Evolutionary conservation across 1,140 invertebrate species (phyloP).

Genomic region (Muscidifurax raptorellus): DNA sequence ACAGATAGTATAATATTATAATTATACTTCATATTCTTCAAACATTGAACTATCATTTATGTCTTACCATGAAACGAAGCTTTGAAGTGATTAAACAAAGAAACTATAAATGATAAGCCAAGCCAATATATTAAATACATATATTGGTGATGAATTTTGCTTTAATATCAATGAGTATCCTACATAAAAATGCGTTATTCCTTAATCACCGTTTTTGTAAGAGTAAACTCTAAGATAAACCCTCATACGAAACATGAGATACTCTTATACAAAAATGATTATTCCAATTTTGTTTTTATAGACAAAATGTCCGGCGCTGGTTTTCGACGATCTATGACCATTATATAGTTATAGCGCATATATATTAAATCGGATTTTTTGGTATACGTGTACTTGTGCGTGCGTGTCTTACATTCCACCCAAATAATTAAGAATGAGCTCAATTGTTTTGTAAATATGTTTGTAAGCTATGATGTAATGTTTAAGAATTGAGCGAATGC

Average conservation of each 20-base stretch:
- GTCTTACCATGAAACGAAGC: too few relatives aligned
- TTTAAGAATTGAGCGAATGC: slow-evolving; percentile 18
- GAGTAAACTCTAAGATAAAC: background rate
- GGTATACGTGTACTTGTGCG: slow-evolving; percentile 49
- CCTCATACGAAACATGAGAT: background rate
- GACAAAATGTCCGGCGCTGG: background rate
- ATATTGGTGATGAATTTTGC: background rate
- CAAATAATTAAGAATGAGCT: slow-evolving; percentile 41
- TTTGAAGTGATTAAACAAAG: too few relatives aligned
- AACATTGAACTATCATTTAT: too few relatives aligned
- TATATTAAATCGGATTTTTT: slow-evolving; percentile 2
- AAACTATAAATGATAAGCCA: background rate
- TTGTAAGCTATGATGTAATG: slow-evolving; percentile 36
- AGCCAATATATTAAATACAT: too few relatives aligned
- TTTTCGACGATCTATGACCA: background rate
- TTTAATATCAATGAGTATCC: background rate
- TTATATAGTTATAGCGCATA: slow-evolving; percentile 5
- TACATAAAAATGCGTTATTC: background rate
- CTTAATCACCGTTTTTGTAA: background rate
- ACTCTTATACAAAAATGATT: background rate
- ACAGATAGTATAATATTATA: too few relatives aligned
- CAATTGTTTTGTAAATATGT: slow-evolving; percentile 62
- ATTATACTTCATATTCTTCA: too few relatives aligned
- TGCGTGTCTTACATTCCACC: slow-evolving; percentile 66
- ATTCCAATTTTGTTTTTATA: background rate